Evolutionary conservation across 23 tunicate species (phyloP).

Genomic region (Trididemnum miniatum): DNA sequence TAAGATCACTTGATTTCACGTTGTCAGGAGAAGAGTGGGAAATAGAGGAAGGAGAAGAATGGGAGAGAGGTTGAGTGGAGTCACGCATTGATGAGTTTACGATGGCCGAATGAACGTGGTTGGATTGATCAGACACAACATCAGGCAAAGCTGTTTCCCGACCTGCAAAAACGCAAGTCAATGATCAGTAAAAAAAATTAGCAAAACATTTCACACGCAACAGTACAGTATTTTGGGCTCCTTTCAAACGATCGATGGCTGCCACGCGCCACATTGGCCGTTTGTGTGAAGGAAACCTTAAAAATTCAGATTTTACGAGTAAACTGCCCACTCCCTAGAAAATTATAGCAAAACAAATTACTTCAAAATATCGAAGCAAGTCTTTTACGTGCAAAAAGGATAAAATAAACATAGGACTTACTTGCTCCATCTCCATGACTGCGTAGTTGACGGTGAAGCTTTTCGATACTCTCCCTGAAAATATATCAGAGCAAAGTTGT

Average conservation of each 20-base stretch:
- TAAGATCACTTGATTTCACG: not conserved
- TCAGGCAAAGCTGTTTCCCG: not conserved
- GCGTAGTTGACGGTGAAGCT: conserved; percentile 64
- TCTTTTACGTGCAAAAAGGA: no score
- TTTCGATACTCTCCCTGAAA: conserved; percentile 74
- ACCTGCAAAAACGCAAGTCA: not conserved
- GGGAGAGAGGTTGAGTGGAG: not conserved
- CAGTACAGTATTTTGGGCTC: no score
- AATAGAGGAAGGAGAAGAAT: not conserved
- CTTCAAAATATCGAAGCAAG: no score
- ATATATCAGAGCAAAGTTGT: no score
- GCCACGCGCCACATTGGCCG: no score
- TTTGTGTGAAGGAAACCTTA: no score
- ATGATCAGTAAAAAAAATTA: no score
- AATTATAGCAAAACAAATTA: no score
- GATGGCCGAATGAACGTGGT: not conserved
- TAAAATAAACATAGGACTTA: not conserved
- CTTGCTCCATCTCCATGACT: conserved; percentile 29
- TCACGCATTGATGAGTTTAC: not conserved
- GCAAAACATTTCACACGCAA: no score
- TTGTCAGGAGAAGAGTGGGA: not conserved
- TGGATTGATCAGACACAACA: not conserved
- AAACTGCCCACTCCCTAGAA: no score
- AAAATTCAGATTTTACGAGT: no score
- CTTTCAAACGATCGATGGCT: no score